Percentiles rank a stretch among this genome's conserved stretches.
Evolutionary conservation across 2,888 invertebrate species (phyloP).

Genomic region (Cataglyphis livida): DNA sequence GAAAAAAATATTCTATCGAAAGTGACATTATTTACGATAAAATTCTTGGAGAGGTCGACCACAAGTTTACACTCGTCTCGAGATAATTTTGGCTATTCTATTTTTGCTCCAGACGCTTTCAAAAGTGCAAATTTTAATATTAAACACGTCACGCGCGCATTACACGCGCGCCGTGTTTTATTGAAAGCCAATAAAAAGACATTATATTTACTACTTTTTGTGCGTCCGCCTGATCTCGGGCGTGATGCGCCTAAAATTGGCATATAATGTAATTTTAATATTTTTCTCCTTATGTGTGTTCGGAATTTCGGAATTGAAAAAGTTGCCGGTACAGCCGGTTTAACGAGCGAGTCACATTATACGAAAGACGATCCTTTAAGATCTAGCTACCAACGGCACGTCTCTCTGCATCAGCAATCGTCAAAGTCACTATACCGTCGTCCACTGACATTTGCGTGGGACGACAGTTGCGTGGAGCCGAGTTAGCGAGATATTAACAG

Average conservation of each 20-base stretch:
- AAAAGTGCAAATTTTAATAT: slow-evolving; percentile 42
- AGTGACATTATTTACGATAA: slow-evolving; percentile 32
- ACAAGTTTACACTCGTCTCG: slow-evolving; percentile 18
- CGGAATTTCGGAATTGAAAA: slow-evolving; percentile 53
- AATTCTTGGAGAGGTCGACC: slow-evolving; percentile 11
- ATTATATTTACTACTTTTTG: slow-evolving; percentile 31
- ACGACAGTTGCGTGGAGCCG: slow-evolving; percentile 34
- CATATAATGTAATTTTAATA: slow-evolving; percentile 36
- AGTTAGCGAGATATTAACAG: slow-evolving; percentile 44
- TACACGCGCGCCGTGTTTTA: slow-evolving; percentile 5
- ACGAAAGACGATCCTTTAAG: slow-evolving; percentile 27
- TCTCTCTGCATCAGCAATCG: slow-evolving; percentile 41
- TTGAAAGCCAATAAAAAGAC: slow-evolving; percentile 17
- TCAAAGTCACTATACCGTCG: slow-evolving; percentile 20
- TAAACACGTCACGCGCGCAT: slow-evolving; percentile 25
- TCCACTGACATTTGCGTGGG: slow-evolving; percentile 50
- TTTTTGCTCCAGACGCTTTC: slow-evolving; percentile 39
- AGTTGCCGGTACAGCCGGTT: slow-evolving; percentile 47
- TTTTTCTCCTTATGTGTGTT: slow-evolving; percentile 43
- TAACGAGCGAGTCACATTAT: slow-evolving; percentile 50
- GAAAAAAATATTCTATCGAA: slow-evolving; percentile 16
- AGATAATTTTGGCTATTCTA: slow-evolving; percentile 34
- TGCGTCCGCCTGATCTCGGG: slow-evolving; percentile 8
- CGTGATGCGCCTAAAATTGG: slow-evolving; percentile 4
- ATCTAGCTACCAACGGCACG: slow-evolving; percentile 30